Conservation (phyloP, 2,888 invertebrate genomes). For the Diaperis boleti region DNA sequence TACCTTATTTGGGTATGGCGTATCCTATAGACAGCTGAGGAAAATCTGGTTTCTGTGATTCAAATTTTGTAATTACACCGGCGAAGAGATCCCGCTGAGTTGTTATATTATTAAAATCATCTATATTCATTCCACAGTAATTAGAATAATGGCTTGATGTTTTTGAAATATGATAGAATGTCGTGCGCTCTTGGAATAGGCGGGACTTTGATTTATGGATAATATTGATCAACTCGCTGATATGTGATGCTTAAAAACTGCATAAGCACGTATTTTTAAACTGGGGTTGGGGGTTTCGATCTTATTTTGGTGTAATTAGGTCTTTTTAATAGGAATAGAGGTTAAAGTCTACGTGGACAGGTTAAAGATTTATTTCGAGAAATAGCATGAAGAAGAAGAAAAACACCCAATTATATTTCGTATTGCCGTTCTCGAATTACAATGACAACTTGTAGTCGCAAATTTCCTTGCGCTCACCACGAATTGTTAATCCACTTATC, state of each 20-base stretch:
- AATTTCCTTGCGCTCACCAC: no score
- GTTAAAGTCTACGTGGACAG: no score
- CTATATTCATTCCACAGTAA: constrained; percentile 62
- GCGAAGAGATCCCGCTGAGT: constrained; percentile 51
- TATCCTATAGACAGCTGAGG: constrained; percentile 20
- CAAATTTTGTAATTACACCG: constrained; percentile 47
- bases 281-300: constrained; percentile 1
- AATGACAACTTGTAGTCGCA: no score
- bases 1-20: constrained; percentile 13
- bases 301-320: constrained; percentile 7
- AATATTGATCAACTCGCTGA: constrained; percentile 58
- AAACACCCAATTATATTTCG: no score
- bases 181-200: constrained; percentile 62
- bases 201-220: constrained; percentile 64
- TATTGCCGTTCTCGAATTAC: no score
- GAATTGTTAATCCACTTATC: no score
- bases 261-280: constrained; percentile 39
- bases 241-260: constrained; percentile 48
- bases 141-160: constrained; percentile 65
- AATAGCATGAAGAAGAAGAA: no score
- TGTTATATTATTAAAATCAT: constrained; percentile 61
- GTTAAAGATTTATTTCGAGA: no score
- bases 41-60: constrained; percentile 43
- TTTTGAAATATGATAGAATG: constrained; percentile 65
- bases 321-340: no score